These are phyloP conservation scores for Microplitis manilae DNA, from an alignment of 2,888 invertebrate genomes.

Conservation along the genomic window DNA sequence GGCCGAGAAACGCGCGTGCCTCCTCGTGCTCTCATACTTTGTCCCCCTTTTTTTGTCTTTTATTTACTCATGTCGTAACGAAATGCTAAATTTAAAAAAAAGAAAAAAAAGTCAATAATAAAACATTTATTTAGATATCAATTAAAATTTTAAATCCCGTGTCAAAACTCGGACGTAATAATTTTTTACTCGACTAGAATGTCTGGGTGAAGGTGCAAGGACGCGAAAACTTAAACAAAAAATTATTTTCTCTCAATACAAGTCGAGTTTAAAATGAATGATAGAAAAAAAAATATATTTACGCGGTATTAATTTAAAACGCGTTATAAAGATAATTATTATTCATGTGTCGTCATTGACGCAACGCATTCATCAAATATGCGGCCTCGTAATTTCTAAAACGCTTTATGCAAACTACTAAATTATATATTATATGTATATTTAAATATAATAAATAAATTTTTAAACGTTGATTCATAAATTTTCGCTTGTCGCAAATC, in stretches of 20 bases:
- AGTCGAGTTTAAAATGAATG: no score
- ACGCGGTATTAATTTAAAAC: neutral
- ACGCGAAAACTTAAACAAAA: neutral
- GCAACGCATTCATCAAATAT: neutral
- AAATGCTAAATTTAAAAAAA: slow-evolving; percentile 7
- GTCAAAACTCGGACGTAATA: no score
- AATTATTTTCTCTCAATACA: neutral
- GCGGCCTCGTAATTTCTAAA: neutral
- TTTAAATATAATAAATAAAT: no score
- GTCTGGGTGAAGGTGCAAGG: slow-evolving; percentile 18
- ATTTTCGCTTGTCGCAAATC: no score
- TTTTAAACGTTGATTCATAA: no score
- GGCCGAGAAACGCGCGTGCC: slow-evolving; percentile 19
- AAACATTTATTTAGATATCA: neutral
- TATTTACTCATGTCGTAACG: neutral
- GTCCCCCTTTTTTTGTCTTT: slow-evolving; percentile 5
- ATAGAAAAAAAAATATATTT: neutral
- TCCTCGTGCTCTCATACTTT: neutral
- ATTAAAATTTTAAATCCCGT: neutral
- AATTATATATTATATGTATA: neutral
- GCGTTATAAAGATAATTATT: neutral
- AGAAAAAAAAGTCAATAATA: neutral
- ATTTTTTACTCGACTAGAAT: neutral
- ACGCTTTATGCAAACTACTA: neutral
- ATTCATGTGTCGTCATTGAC: neutral